Percentiles rank a stretch among this genome's conserved stretches.
These are phyloP conservation scores for Chrysolina haemoptera DNA, from an alignment of 2,888 invertebrate species.

Conservation along the genomic window DNA sequence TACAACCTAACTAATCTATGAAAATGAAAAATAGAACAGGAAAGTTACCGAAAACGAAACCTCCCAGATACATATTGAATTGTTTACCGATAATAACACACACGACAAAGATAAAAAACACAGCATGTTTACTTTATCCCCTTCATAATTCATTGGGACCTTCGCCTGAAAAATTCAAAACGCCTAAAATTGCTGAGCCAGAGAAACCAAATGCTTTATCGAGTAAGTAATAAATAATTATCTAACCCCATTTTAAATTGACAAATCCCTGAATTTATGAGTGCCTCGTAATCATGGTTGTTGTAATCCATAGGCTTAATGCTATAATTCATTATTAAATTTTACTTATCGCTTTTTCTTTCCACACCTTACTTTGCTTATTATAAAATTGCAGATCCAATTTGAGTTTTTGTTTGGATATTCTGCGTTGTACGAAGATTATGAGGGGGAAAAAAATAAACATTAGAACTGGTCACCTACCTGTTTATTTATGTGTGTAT, in stretches of 20 bases:
- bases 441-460: too few species aligned
- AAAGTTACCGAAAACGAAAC: too few species aligned
- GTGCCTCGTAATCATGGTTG: constrained; percentile 61
- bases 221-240: constrained; percentile 62
- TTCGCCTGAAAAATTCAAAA: constrained; percentile 20
- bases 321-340: constrained; percentile 64
- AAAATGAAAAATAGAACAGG: too few species aligned
- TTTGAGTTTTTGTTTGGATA: background rate
- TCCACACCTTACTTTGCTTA: constrained; percentile 55
- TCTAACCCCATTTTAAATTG: constrained; percentile 64
- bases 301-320: constrained; percentile 63
- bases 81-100: too few species aligned
- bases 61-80: too few species aligned
- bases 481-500: too few species aligned
- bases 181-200: constrained; percentile 34
- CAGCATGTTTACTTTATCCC: background rate
- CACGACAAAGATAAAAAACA: too few species aligned
- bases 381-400: constrained; percentile 44
- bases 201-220: constrained; percentile 51
- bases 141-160: background rate
- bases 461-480: too few species aligned
- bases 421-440: too few species aligned
- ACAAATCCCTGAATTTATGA: constrained; percentile 64
- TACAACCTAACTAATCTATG: too few species aligned
- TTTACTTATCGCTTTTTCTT: constrained; percentile 61